Conservation (phyloP, 2,888 invertebrate species). For the Oscheius sp. region DNA sequence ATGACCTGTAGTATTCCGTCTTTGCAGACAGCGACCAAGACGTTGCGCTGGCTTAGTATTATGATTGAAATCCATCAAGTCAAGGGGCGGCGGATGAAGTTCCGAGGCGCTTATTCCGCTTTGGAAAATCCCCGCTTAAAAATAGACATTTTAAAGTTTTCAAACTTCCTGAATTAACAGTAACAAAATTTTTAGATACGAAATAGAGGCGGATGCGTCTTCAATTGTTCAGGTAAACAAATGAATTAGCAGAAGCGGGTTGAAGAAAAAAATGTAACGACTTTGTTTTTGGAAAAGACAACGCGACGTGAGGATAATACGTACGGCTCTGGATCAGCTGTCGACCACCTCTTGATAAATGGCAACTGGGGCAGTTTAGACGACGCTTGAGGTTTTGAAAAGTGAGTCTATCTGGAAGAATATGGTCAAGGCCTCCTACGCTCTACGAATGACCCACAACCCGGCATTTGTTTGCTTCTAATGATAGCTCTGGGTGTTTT, state of each 20-base stretch:
- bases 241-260: too few relatives aligned
- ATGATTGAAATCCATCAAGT: conserved; percentile 32
- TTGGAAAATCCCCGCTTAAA: neutral
- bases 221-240: too few relatives aligned
- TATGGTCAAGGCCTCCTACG: too few relatives aligned
- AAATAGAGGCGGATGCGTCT: too few relatives aligned
- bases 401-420: too few relatives aligned
- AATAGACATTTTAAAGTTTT: neutral
- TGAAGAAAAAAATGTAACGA: neutral
- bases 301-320: neutral
- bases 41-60: conserved; percentile 15
- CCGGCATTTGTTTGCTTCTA: too few relatives aligned
- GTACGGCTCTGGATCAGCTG: conserved; percentile 21
- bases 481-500: too few relatives aligned
- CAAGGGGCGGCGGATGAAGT: conserved; percentile 16
- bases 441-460: too few relatives aligned
- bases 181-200: too few relatives aligned
- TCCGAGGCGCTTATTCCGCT: conserved; percentile 7
- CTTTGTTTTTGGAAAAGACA: conserved; percentile 8
- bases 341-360: conserved; percentile 33
- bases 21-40: neutral
- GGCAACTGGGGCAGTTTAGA: conserved; percentile 22
- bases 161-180: too few relatives aligned
- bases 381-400: too few relatives aligned
- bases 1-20: too few relatives aligned